A percentile compares a stretch with the other conserved stretches of the same genome.
Conservation (phyloP, 2,113 vertebrate species). For the Paedocypris sp. region DNA sequence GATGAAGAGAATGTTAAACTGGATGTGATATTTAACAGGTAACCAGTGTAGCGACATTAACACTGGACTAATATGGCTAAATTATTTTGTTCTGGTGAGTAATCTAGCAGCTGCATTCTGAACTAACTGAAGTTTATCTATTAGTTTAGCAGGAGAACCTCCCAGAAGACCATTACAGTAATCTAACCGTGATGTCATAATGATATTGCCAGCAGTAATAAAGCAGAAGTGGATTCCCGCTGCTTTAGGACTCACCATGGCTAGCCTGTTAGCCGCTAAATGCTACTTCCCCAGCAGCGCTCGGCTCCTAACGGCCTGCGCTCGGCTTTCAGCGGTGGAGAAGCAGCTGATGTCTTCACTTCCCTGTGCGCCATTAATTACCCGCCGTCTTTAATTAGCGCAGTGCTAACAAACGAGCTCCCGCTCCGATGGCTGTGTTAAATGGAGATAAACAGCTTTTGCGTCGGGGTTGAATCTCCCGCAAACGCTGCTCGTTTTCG, state of each 20-base stretch:
- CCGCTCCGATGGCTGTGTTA: slow-evolving; percentile 67
- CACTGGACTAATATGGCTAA: no score
- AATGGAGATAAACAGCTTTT: slow-evolving; percentile 75
- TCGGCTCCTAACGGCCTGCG: slow-evolving; percentile 9
- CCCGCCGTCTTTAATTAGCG: slow-evolving; percentile 74
- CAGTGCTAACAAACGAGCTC: slow-evolving; percentile 76
- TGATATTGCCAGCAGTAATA: slow-evolving; percentile 25
- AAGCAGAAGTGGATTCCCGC: slow-evolving; percentile 20
- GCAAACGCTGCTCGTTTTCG: slow-evolving; percentile 43
- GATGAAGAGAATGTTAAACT: no score
- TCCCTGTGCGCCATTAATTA: slow-evolving; percentile 68
- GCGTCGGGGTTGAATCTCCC: slow-evolving; percentile 68
- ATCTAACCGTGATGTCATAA: no score
- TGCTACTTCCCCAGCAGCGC: slow-evolving; percentile 18
- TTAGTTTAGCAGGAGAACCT: no score
- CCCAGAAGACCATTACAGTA: no score
- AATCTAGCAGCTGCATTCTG: no score
- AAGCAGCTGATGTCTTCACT: slow-evolving; percentile 1
- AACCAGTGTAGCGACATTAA: no score
- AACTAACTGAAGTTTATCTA: no score
- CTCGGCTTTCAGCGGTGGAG: neutral
- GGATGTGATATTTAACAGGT: no score
- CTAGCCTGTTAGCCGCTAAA: slow-evolving; percentile 20
- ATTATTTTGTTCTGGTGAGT: no score
- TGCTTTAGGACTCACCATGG: slow-evolving; percentile 26